Percentiles rank a stretch among this genome's conserved stretches.
Evolutionary conservation across 2,797 vertebrate species (phyloP).

Genomic region (Helostoma temminkii): DNA sequence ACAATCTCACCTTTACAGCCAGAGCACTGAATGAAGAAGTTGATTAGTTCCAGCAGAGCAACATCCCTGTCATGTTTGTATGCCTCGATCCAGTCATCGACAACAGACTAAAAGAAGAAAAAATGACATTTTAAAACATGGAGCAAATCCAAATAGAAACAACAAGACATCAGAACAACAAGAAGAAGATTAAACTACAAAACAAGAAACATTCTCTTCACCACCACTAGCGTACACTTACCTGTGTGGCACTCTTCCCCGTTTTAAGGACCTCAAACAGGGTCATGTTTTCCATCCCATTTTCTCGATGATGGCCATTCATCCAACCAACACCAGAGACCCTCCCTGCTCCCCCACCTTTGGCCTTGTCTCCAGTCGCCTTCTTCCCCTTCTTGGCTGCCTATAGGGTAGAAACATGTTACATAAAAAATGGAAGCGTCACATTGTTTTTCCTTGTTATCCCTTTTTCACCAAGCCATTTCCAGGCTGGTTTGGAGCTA

Average conservation of each 20-base stretch:
- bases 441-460: background rate
- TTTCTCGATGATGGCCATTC: constrained; percentile 97
- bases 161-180: too few species aligned
- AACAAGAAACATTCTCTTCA: background rate
- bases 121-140: constrained; percentile 4
- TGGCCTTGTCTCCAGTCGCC: constrained; percentile 88
- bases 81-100: constrained; percentile 98
- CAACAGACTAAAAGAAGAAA: constrained; percentile 85
- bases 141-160: too few species aligned
- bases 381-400: constrained; percentile 92
- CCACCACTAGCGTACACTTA: constrained; percentile 54
- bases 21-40: constrained; percentile 99
- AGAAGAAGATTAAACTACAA: too few species aligned
- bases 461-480: constrained; percentile 1
- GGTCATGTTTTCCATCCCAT: constrained; percentile 96
- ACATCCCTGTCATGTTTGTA: constrained; percentile 95
- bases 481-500: too few species aligned
- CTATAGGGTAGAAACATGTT: constrained; percentile 65
- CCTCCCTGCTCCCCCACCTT: constrained; percentile 84
- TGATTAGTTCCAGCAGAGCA: constrained; percentile 96
- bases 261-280: constrained; percentile 96
- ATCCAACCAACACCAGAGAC: constrained; percentile 83
- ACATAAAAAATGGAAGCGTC: background rate
- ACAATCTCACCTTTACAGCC: constrained; percentile 94
- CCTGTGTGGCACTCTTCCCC: constrained; percentile 98